Evolutionary conservation across 2,113 vertebrate genomes (phyloP).

Genomic region (Noctilio leporinus): DNA sequence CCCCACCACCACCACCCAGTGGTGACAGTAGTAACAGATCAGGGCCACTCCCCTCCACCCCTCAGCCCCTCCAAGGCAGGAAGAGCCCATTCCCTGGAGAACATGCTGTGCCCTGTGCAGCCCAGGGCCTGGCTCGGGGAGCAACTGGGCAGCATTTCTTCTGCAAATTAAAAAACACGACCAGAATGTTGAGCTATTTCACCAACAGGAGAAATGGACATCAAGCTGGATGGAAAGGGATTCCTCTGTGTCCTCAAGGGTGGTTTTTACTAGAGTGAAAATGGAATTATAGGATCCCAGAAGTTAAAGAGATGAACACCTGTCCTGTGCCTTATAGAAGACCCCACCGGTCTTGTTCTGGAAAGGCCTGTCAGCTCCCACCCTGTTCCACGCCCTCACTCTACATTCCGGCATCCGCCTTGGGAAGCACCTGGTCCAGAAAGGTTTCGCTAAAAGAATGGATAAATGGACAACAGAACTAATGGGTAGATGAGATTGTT

Average conservation of each 20-base stretch:
- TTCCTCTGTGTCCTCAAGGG: neutral
- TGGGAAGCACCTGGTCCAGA: neutral
- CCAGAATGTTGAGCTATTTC: neutral
- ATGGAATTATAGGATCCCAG: neutral
- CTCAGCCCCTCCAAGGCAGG: neutral
- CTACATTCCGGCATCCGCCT: neutral
- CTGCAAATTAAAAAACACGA: neutral
- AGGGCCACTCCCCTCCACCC: no score
- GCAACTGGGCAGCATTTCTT: fast-evolving
- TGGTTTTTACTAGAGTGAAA: neutral
- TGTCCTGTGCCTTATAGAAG: neutral
- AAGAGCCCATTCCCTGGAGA: fast-evolving
- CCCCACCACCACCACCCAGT: neutral
- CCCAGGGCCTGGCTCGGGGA: fast-evolving
- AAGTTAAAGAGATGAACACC: no score
- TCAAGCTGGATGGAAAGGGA: no score
- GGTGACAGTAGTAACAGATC: neutral
- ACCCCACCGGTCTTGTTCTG: fast-evolving
- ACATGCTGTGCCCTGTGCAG: fast-evolving
- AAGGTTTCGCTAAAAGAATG: neutral
- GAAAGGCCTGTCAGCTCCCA: neutral
- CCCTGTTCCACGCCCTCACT: neutral
- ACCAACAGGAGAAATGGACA: neutral
- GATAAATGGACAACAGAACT: neutral
- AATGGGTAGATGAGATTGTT: fast-evolving